Evolutionary conservation across 2,113 vertebrate genomes (phyloP), one percentile per base, ranked within the genome.

Genomic region (Bettongia penicillata): DNA sequence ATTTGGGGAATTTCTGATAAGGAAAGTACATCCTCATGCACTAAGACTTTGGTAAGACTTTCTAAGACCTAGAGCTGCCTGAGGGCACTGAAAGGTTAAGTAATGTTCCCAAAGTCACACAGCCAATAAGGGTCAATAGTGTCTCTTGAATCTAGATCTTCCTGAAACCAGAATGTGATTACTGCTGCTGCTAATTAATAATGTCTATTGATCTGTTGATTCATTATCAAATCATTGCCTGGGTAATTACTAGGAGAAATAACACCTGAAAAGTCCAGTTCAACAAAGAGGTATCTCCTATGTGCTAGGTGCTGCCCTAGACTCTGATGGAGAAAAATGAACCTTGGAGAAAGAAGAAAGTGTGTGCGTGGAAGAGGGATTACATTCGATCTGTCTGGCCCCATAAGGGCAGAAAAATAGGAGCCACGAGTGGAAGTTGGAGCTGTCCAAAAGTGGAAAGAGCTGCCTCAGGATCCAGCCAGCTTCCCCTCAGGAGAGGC

Each of bases 71-170:
- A 61, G 57, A 61, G 57, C 57, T 61, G 57, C 57, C 55, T 61
- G 57, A 55, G 90, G 22, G 51, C 26, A 94, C 89, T 61, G 94
- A 94, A 93, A 93, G 48, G n/a, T 48, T 95, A 94, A 89, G 51
- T 48, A 48, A 48, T 48, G 48, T 48, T 48, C 48, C 48, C 48
- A 48, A 3, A 48, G 48, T 48, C 48, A 92, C 77, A 37, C 2
- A 92, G 90, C 43, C 31, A 51, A 91, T 90, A n/a, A 47, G 11
- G 22, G 90, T 92, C 50, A 23, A 31, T 95, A 84, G 91, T 50
- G 94, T 52, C 9, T 11, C 2, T 52, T 43, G n/a, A 91, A 92
- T 93, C 49, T 16, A 84, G 51, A 49, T 28, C 49, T 37, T 37
- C 8, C 57, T 61, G 57, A 61, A 61, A 31, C 11, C 57, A 61